phyloP scores from a whole-genome alignment of 1,140 invertebrate species.

The Thalassaphorura encarpata region DNA sequence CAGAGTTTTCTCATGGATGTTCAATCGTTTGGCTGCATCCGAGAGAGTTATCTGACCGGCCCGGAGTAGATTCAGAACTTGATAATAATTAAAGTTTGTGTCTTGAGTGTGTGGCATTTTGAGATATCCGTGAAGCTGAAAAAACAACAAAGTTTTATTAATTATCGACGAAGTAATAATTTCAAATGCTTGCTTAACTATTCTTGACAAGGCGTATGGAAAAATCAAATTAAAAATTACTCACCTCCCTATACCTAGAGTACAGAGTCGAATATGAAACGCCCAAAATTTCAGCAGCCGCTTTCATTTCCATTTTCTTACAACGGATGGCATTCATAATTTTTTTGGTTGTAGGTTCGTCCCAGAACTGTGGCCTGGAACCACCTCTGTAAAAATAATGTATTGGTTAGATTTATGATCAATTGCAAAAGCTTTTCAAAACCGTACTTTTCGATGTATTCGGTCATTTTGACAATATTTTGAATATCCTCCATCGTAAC shows the following conservation, averaged over 20 bases:
- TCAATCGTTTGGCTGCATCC: slow-evolving; percentile 30
- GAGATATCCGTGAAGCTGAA: slow-evolving; percentile 30
- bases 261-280: slow-evolving; percentile 33
- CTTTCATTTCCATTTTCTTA: slow-evolving; percentile 86
- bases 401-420: neutral
- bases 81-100: slow-evolving; percentile 32
- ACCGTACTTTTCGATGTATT: slow-evolving; percentile 53
- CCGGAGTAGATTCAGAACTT: slow-evolving; percentile 32
- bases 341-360: slow-evolving; percentile 66
- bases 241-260: slow-evolving; percentile 32
- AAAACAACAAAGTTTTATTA: neutral
- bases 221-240: neutral
- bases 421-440: neutral
- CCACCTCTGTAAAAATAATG: slow-evolving; percentile 42
- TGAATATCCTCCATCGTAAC: slow-evolving; percentile 49
- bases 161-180: too few species aligned
- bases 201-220: too few species aligned
- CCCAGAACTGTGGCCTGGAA: slow-evolving; percentile 79
- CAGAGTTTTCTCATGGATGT: slow-evolving; percentile 32
- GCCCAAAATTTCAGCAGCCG: slow-evolving; percentile 43
- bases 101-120: slow-evolving; percentile 33
- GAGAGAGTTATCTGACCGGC: slow-evolving; percentile 31
- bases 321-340: slow-evolving; percentile 78
- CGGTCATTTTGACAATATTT: slow-evolving; percentile 63
- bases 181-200: too few species aligned